These are phyloP conservation scores for Bilobella aurantiaca DNA, from an alignment of 1,140 invertebrate genomes.

Conservation along the genomic window DNA sequence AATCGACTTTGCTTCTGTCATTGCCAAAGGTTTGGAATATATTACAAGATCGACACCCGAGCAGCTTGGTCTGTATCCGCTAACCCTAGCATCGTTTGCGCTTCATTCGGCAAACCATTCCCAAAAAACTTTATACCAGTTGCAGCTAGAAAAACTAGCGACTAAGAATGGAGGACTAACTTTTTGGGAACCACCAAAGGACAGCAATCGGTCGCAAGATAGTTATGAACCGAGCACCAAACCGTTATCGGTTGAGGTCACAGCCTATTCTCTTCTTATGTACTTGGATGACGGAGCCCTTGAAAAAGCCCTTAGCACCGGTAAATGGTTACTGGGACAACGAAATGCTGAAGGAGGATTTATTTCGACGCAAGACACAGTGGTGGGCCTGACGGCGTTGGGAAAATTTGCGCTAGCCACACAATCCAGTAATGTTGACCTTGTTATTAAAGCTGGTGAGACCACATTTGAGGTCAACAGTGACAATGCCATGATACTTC, in stretches of 20 bases:
- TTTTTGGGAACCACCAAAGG: neutral
- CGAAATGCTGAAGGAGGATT: constrained; percentile 72
- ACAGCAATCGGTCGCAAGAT: neutral
- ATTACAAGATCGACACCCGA: constrained; percentile 50
- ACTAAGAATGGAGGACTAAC: constrained; percentile 38
- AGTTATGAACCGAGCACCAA: constrained; percentile 36
- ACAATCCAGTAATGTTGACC: neutral
- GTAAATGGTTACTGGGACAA: constrained; percentile 72
- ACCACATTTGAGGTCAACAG: neutral
- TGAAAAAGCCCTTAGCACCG: constrained; percentile 60
- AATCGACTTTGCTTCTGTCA: constrained; percentile 35
- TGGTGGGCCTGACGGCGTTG: constrained; percentile 15
- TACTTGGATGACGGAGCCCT: constrained; percentile 54
- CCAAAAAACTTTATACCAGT: constrained; percentile 52
- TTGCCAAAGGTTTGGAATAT: constrained; percentile 66
- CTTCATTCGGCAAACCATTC: constrained; percentile 63
- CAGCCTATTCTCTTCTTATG: constrained; percentile 65
- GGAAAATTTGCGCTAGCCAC: constrained; percentile 11
- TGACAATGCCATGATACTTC: constrained; percentile 14
- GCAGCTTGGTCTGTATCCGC: constrained; percentile 59
- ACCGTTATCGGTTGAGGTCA: constrained; percentile 73
- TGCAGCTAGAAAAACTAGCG: constrained; percentile 50
- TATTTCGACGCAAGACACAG: constrained; percentile 54
- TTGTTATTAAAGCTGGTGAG: neutral
- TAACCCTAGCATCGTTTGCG: constrained; percentile 62